Conservation (phyloP, 2,113 vertebrate genomes). For the Bettongia penicillata region DNA sequence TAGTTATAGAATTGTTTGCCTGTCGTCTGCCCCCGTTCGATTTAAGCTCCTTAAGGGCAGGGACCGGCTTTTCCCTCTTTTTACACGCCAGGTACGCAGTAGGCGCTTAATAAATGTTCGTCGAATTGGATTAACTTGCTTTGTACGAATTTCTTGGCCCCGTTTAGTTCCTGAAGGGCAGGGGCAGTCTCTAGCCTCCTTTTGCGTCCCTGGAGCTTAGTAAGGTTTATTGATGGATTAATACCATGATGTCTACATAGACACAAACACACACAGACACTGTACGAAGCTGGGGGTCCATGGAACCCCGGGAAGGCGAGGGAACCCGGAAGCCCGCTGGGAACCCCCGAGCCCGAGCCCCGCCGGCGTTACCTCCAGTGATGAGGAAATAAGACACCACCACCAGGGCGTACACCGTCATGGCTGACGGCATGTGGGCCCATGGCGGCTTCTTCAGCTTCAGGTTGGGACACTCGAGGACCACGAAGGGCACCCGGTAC, state of each 20-base stretch:
- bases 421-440: conserved; percentile 98
- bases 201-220: background rate
- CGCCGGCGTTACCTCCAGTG: conserved; percentile 91
- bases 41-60: background rate
- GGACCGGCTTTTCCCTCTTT: background rate
- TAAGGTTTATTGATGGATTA: background rate
- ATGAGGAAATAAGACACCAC: conserved; percentile 99
- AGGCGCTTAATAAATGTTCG: background rate
- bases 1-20: background rate
- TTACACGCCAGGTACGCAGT: background rate
- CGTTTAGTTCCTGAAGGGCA: background rate
- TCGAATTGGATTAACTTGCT: background rate
- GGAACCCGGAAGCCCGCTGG: background rate
- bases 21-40: background rate
- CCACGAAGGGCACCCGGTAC: conserved; percentile 91
- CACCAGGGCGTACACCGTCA: conserved; percentile 97
- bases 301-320: background rate
- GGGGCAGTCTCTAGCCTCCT: background rate
- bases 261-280: too few species aligned
- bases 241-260: fast-evolving
- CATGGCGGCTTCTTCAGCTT: conserved; percentile 98
- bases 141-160: background rate
- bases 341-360: background rate
- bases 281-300: too few species aligned
- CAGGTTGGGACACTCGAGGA: conserved; percentile 96